A percentile compares a stretch with the other conserved stretches of the same genome.
These are phyloP conservation scores for Prochilodus magdalenae DNA, from an alignment of 2,113 vertebrate species.

Conservation along the genomic window DNA sequence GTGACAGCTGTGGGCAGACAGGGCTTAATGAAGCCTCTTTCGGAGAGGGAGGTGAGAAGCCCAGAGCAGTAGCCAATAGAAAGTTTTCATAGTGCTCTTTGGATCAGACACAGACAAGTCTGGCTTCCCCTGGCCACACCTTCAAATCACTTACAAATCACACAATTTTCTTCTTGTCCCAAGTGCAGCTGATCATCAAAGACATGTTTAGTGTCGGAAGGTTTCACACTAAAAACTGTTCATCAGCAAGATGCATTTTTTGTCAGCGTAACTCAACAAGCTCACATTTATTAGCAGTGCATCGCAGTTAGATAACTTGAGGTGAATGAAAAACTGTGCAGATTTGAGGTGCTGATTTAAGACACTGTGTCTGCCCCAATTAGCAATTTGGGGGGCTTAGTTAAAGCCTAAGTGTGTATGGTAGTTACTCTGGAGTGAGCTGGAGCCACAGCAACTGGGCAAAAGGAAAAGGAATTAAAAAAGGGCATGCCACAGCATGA, in stretches of 20 bases:
- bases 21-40: conserved; percentile 73
- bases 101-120: conserved; percentile 40
- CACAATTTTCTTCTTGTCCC: neutral
- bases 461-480: neutral
- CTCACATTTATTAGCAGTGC: too few relatives aligned
- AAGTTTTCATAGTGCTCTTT: conserved; percentile 20
- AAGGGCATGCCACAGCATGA: neutral
- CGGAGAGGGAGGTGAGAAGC: conserved; percentile 68
- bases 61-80: conserved; percentile 50
- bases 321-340: neutral
- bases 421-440: conserved; percentile 40
- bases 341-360: neutral
- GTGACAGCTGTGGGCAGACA: conserved; percentile 76
- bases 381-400: conserved; percentile 10
- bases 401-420: neutral
- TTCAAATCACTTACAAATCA: neutral
- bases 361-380: conserved; percentile 8
- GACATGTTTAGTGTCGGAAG: neutral
- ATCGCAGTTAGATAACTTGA: neutral
- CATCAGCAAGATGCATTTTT: too few relatives aligned
- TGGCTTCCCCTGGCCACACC: neutral
- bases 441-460: conserved; percentile 28
- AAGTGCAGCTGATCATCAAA: neutral
- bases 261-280: too few relatives aligned
- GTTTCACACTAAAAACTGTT: neutral